Evolutionary conservation across 2,888 invertebrate genomes (phyloP).

Genomic region (Rhaphigaster nebulosa): DNA sequence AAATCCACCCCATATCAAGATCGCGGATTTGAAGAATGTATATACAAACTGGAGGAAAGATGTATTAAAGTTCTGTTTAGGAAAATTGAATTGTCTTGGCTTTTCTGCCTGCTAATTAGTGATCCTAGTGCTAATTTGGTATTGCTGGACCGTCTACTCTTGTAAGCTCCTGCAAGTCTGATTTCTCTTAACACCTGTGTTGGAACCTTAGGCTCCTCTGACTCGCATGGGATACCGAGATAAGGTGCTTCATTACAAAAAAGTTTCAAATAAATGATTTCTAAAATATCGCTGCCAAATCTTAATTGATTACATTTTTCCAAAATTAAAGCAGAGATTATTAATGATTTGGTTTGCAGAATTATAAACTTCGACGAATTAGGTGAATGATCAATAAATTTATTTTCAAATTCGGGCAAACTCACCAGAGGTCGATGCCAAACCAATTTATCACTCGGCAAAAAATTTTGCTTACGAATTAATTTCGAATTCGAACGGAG

Average conservation of each 20-base stretch:
- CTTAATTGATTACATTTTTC: not conserved
- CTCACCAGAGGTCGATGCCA: not conserved
- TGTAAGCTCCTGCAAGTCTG: too few relatives aligned
- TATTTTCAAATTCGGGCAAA: not conserved
- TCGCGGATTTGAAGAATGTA: not conserved
- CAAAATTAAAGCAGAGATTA: not conserved
- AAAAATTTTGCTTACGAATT: conserved; percentile 22
- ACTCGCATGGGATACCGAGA: too few relatives aligned
- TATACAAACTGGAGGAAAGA: not conserved
- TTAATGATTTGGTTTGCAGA: not conserved
- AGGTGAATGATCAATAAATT: not conserved
- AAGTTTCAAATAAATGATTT: too few relatives aligned
- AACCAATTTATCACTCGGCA: not conserved
- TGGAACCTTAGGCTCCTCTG: too few relatives aligned
- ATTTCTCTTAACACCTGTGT: too few relatives aligned
- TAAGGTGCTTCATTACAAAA: too few relatives aligned
- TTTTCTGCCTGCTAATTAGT: not conserved
- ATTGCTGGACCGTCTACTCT: not conserved
- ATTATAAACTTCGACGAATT: not conserved
- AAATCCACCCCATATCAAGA: conserved; percentile 9
- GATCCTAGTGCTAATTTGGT: not conserved
- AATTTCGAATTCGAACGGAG: not conserved
- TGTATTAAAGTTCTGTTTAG: not conserved
- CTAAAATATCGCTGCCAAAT: too few relatives aligned
- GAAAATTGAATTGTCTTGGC: not conserved